Base-by-base conservation (phyloP, 2,797 vertebrate species). In the Hippopotamyrus pictus region DNA sequence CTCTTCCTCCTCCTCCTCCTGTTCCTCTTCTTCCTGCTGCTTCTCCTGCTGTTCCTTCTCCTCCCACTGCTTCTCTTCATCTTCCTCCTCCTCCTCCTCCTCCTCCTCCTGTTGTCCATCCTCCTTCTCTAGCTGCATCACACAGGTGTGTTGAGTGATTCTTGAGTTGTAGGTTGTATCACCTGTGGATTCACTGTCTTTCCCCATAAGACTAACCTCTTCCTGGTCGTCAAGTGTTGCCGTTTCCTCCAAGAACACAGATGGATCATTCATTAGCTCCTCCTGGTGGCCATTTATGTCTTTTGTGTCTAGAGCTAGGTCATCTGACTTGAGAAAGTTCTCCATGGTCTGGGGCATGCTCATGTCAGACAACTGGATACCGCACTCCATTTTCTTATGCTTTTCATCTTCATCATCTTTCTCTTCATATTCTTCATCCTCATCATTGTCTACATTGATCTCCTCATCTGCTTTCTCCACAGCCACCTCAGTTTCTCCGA, bases 391-490 rank as follows among this genome's bases (percentile, higher is more conserved):
- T 94, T 92, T 84, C 93, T 51, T n/a, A 50, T 14, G 91, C 89
- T 95, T 84, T 0, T 89, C 85, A 0, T 91, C 93, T 0, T 88
- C 87, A 0, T 90, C 94, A 1, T 96, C 94, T 12, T 95, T 94
- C 8, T 96, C 94, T 7, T 96, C 94, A 3, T 96, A 93, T 0
- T 95, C 94, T 0, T 95, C 94, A 2, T 96, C 94, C 0, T 94
- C 94, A 0, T 96, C 94, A 3, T 93, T 93, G 48, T 97, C 96
- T 54, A 96, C 95, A 59, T 97, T 97, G 90, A 96, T 96, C 91
- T 97, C 96, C 91, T 96, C 93, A 6, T 97, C 96, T 0, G 96
- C 96, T 91, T 97, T 96, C 90, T 96, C 96, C 86, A 96, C 95
- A 0, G 94, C 96, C 69, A 93, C 95, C 90, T 96, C 95, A 88